Base-by-base conservation (phyloP, 1,140 invertebrate species). In the Eubasilissa regina region DNA sequence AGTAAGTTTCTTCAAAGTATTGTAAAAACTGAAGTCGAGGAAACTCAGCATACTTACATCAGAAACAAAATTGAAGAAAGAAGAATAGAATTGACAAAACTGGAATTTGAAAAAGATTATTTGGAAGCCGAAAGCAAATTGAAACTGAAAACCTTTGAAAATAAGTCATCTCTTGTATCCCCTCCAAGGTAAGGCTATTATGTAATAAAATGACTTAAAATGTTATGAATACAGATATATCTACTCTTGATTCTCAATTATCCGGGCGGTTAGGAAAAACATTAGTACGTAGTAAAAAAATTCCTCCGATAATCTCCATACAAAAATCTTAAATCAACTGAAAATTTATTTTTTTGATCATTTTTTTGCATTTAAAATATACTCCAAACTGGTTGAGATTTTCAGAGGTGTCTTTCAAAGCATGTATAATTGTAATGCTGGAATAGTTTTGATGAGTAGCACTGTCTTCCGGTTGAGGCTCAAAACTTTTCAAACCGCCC, bases 101-200 rank as follows among this genome's bases (percentile, higher is more conserved):
- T 74, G 70, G 70, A 74, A 44, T 74, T 74, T 35, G 70, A 74
- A 56, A 74, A 56, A 43, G 70, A 74, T 17, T 74, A 74, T 74
- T 56, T 21, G 43, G 70, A 74, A 44, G 25, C n/a, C 0, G 25
- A 66, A 66, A 66, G 44, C n/a, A 13, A 7, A 4, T 66, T 43
- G 17, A 8, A 44, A n/a, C 3, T 11, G 7, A 66, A 66, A 66
- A 3, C 35, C 17, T 66, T 66, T 9, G 62, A 66, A 66, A 47
- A 43, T 4, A 47, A 15, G 43, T 9, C 60, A 43, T 66, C 10
- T 15, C 62, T 9, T 11, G 6, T 3, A 44, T 44, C 62, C 4
- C 35, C 62, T 44, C 15, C 43, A 15, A n/a, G 62, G 62, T 66
- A 43, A 58, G 43, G 62, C 15, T n/a, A 45, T 35, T 35, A 25